Conservation (phyloP, 2,113 vertebrate genomes). For the Phylloscopus trochiloides region DNA sequence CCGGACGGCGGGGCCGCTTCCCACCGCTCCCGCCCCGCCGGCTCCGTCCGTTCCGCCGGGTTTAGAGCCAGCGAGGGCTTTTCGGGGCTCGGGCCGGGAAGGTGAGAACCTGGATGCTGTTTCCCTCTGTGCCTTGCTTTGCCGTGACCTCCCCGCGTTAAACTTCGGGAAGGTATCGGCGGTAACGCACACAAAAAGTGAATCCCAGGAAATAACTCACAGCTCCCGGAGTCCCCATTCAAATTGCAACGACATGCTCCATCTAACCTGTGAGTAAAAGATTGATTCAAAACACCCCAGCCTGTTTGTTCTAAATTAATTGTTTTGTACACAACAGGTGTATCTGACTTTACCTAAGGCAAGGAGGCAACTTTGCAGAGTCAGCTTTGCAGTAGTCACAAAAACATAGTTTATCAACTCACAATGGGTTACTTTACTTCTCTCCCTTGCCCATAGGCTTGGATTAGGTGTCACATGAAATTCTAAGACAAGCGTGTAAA, state of each 20-base stretch:
- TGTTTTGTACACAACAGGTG: neutral
- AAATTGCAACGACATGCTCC: neutral
- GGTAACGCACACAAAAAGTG: rapidly evolving
- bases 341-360: neutral
- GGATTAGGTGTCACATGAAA: neutral
- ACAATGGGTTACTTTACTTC: neutral
- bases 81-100: rapidly evolving
- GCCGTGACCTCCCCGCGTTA: rapidly evolving
- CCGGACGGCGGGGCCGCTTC: neutral
- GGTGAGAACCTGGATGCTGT: neutral
- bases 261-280: neutral
- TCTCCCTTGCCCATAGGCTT: neutral
- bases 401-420: neutral
- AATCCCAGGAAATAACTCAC: rapidly evolving
- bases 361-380: neutral
- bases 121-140: neutral
- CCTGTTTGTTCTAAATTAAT: neutral
- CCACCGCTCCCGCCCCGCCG: neutral
- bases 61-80: neutral
- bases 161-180: neutral
- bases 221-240: neutral
- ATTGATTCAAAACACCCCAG: neutral
- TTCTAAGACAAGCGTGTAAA: neutral
- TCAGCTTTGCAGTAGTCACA: neutral
- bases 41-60: rapidly evolving